Evolutionary conservation across 2,113 vertebrate genomes (phyloP).

Genomic region (Aldabrachelys gigantea): DNA sequence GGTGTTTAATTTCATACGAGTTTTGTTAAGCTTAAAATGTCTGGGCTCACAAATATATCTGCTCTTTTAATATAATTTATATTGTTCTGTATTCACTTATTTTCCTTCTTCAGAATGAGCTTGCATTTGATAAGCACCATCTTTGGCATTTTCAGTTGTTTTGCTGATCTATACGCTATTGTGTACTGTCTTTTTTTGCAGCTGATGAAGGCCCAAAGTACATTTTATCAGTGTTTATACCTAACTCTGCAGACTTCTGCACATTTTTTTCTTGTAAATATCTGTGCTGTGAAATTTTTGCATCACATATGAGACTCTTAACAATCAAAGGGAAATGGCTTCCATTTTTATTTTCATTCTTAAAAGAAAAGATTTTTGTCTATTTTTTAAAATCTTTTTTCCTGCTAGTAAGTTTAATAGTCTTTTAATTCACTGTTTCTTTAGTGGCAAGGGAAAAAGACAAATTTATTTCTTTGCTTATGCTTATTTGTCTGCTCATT

Average conservation of each 20-base stretch:
- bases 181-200: neutral
- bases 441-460: neutral
- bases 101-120: constrained; percentile 11
- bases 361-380: neutral
- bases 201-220: neutral
- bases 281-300: neutral
- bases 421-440: neutral
- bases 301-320: neutral
- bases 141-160: constrained; percentile 16
- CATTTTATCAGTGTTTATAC: neutral
- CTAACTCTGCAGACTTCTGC: neutral
- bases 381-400: neutral
- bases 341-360: neutral
- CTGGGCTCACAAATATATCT: constrained; percentile 36
- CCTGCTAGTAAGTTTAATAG: neutral
- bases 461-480: neutral
- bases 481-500: neutral
- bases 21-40: constrained; percentile 21
- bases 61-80: neutral
- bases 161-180: neutral
- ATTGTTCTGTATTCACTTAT: neutral
- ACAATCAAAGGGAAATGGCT: neutral
- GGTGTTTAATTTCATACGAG: neutral
- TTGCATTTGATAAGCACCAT: neutral
- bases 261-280: neutral